A percentile compares a stretch with the other conserved stretches of the same genome.
Evolutionary conservation across 2,888 invertebrate species (phyloP).

Genomic region (Tenodera sinensis): DNA sequence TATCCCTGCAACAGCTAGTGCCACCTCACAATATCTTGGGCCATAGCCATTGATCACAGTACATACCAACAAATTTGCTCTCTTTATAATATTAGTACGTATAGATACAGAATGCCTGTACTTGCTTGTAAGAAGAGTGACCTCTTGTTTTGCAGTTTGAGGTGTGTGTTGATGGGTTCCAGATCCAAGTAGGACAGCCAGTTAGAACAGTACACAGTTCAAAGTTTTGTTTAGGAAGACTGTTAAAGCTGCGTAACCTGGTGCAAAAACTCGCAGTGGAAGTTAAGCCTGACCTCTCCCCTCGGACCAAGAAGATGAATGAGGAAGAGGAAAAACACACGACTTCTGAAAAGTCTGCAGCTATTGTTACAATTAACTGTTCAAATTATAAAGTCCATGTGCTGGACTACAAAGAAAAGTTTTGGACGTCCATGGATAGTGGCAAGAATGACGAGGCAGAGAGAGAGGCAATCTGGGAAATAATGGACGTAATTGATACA

Average conservation of each 20-base stretch:
- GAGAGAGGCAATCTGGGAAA: conserved; percentile 47
- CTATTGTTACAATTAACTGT: not conserved
- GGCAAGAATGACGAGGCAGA: conserved; percentile 45
- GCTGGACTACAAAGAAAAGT: conserved; percentile 21
- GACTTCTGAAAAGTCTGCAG: not conserved
- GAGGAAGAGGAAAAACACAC: too few species aligned
- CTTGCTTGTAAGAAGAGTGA: too few species aligned
- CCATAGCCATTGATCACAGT: too few species aligned
- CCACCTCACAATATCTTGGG: too few species aligned
- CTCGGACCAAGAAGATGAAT: not conserved
- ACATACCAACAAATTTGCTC: too few species aligned
- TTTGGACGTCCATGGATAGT: conserved; percentile 25
- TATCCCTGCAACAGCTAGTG: too few species aligned
- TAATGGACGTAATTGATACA: conserved; percentile 36
- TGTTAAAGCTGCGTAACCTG: conserved; percentile 38
- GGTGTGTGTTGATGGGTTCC: conserved; percentile 28
- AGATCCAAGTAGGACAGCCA: conserved; percentile 51
- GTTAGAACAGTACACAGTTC: conserved; percentile 56
- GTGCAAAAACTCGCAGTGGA: conserved; percentile 11
- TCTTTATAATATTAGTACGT: too few species aligned
- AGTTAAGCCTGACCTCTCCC: not conserved
- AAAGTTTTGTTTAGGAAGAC: conserved; percentile 48
- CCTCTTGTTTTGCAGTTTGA: conserved; percentile 33
- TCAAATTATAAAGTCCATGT: not conserved
- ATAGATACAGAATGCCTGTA: too few species aligned